Base-by-base conservation (phyloP, 2,797 vertebrate species). In the Pipistrellus pipistrellus region DNA sequence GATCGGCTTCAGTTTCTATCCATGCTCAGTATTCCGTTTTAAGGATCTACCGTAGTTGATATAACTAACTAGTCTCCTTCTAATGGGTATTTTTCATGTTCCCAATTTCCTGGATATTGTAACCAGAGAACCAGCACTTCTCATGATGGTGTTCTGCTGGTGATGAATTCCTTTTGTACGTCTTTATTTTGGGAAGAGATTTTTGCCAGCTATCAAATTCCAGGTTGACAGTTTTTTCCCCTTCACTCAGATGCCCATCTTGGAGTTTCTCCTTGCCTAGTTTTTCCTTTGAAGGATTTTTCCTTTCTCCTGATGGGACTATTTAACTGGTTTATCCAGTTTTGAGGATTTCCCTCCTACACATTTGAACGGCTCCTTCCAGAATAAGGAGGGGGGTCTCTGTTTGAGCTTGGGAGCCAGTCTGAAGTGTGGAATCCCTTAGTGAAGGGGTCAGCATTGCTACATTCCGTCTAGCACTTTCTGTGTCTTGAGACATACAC, bases 201-300 rank as follows among this genome's bases (percentile, higher is more conserved):
- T 84, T 94, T 97, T 68, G 17, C 76, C 83, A 59, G 62, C 32
- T 94, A 15, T 92, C 6, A 6, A 86, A 72, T 72, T 2, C 4
- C 1, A 0, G n/a, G 20, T 5, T 12, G 78, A 38, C 38, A 21
- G 48, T 14, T 57, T 14, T 62, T 62, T 4, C 5, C 38, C 12
- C 38, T 35, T 38, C 38, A 4, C 38, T n/a, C 6, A 38, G 77
- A 3, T 21, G 38, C 66, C 23, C 8, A 2, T 44, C 32, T 46
- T 64, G 23, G 32, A 20, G 15, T 15, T 72, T 64, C 76, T 21
- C 32, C 35, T 53, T n/a, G 7, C 0, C 30, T 53, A 11, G 10
- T 2, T n/a, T 55, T 81, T 75, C 32, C 13, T 44, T 41, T 20
- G 44, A 82, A 75, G 76, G 71, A n/a, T 30, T 71, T 71, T 18